A percentile compares a stretch with the other conserved stretches of the same genome.
Evolutionary conservation across 2,888 invertebrate species (phyloP).

Genomic region (Eristalinus sepulchralis): DNA sequence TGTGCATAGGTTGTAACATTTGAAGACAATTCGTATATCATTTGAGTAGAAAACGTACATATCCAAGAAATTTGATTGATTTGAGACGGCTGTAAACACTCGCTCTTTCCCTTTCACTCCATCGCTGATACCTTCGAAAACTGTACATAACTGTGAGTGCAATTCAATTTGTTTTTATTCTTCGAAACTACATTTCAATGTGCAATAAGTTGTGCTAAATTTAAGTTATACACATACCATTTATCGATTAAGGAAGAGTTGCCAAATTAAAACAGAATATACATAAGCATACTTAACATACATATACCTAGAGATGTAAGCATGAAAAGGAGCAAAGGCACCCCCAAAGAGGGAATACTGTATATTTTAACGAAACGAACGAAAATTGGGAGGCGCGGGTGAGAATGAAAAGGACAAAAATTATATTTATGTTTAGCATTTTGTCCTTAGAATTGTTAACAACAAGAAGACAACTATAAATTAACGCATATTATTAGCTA

Average conservation of each 20-base stretch:
- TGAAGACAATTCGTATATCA: background rate
- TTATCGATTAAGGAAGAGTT: slow-evolving; percentile 52
- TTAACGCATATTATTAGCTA: slow-evolving; percentile 54
- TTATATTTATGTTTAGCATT: slow-evolving; percentile 63
- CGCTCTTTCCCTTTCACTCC: background rate
- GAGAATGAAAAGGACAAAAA: slow-evolving; percentile 25
- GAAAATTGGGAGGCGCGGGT: background rate
- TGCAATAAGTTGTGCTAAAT: slow-evolving; percentile 72
- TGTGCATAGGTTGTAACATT: background rate
- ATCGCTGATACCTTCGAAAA: background rate
- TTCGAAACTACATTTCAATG: slow-evolving; percentile 49
- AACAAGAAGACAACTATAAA: slow-evolving; percentile 20
- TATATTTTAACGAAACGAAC: slow-evolving; percentile 36
- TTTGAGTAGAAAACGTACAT: background rate
- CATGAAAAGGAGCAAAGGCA: background rate
- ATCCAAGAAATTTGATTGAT: background rate
- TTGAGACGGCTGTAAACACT: background rate
- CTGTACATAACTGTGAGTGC: slow-evolving; percentile 2
- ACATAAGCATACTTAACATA: slow-evolving; percentile 26
- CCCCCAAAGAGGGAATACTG: slow-evolving; percentile 20
- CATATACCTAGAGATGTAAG: slow-evolving; percentile 42
- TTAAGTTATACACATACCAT: slow-evolving; percentile 56
- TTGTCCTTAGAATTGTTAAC: slow-evolving; percentile 52
- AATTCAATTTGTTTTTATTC: slow-evolving; percentile 15
- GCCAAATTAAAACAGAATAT: slow-evolving; percentile 52